Percentiles rank a stretch among this genome's conserved stretches.
Evolutionary conservation across 2,888 invertebrate species (phyloP).

Genomic region (Phania funesta): DNA sequence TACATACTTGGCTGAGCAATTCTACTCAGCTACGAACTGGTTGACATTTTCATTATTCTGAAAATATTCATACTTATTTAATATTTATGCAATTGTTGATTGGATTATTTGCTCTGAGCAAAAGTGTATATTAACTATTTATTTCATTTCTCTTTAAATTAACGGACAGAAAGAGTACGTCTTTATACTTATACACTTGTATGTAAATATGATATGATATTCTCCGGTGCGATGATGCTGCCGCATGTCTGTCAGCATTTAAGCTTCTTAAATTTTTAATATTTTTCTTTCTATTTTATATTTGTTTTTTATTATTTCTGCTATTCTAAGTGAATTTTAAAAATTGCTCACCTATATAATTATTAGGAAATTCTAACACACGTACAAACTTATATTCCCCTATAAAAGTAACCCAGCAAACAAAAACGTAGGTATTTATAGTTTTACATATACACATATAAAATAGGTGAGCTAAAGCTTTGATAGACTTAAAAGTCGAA

Average conservation of each 20-base stretch:
- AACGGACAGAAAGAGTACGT: background rate
- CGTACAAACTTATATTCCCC: no score
- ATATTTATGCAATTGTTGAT: conserved; percentile 63
- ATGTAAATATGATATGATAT: background rate
- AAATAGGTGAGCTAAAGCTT: no score
- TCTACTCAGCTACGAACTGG: conserved; percentile 72
- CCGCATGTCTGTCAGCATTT: conserved; percentile 24
- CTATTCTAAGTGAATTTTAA: background rate
- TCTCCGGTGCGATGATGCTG: background rate
- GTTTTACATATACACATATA: no score
- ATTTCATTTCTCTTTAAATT: background rate
- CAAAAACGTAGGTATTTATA: no score
- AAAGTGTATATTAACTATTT: conserved; percentile 30
- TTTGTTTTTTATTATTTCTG: background rate
- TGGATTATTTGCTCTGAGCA: conserved; percentile 26
- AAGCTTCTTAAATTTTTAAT: conserved; percentile 52
- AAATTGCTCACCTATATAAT: background rate
- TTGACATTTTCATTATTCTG: conserved; percentile 76
- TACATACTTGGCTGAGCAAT: conserved; percentile 14
- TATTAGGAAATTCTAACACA: background rate
- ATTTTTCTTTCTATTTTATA: conserved; percentile 6
- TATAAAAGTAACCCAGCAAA: no score
- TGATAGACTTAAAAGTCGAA: no score
- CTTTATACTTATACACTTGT: no score
- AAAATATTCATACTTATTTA: conserved; percentile 74